Evolutionary conservation across 2,888 invertebrate genomes (phyloP).

Genomic region (Drosophila kuntzei): DNA sequence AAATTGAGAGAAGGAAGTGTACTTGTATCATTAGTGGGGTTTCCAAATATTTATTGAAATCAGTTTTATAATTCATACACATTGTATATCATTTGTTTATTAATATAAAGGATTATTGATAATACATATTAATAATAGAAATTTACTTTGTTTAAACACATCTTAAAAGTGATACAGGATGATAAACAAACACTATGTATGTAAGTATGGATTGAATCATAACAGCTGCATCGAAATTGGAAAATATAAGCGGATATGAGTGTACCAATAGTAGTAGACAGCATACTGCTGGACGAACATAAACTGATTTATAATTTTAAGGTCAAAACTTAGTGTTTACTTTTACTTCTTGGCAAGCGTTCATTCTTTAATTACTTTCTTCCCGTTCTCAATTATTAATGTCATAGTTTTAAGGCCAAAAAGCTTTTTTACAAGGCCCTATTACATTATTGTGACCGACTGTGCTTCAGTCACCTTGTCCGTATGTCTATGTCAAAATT

Average conservation of each 20-base stretch:
- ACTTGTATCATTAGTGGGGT: constrained; percentile 39
- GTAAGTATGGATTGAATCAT: constrained; percentile 24
- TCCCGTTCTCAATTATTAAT: constrained; percentile 42
- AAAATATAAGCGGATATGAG: constrained; percentile 27
- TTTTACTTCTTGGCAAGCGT: constrained; percentile 72
- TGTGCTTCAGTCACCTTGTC: constrained; percentile 30
- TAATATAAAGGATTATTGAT: constrained; percentile 79
- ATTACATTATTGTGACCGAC: constrained; percentile 39
- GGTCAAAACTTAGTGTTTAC: constrained; percentile 66
- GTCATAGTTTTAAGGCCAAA: constrained; percentile 56
- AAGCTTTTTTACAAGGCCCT: constrained; percentile 48
- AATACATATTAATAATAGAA: constrained; percentile 81
- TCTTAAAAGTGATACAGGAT: constrained; percentile 65
- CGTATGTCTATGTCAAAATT: constrained; percentile 43
- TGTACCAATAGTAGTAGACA: constrained; percentile 18
- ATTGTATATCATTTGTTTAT: constrained; percentile 75
- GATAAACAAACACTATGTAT: constrained; percentile 45
- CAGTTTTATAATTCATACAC: constrained; percentile 71
- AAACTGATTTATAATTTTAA: constrained; percentile 63
- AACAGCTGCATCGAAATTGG: constrained; percentile 37
- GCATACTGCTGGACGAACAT: constrained; percentile 59
- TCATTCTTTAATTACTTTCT: constrained; percentile 45
- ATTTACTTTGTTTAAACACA: constrained; percentile 71
- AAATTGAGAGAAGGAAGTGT: neutral
- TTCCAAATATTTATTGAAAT: constrained; percentile 79